Evolutionary conservation across 2,797 vertebrate species (phyloP), one percentile per base, ranked within the genome.

Genomic region (Coregonus ussuriensis): DNA sequence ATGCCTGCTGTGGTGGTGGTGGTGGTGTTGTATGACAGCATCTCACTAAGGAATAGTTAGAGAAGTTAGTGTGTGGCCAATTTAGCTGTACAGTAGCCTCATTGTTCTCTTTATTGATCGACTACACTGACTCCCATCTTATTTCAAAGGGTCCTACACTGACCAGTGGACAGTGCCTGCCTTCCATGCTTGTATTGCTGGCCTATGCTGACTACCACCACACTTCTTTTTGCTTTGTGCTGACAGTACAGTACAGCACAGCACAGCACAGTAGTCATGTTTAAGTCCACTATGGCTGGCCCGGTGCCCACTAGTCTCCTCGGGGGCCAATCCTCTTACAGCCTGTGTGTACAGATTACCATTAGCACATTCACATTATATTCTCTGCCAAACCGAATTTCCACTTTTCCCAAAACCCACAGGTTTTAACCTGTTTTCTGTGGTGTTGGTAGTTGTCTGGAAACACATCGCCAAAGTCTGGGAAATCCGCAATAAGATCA

Each of bases 261-360:
- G n/a, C 16, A 56, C 54, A 63, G 56, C 11, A 47, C 41, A 11
- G 3, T 63, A 25, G 25, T 29, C 47, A 56, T 69, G 74, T 76
- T 41, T 77, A 74, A 78, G 74, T 79, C 59, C 67, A 74, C 74
- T 65, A 9, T 52, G 37, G 71, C 81, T 72, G 71, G 75, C 76
- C 1, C 1, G 0, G 51, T 68, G 9, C 25, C 52, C 33, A 1
- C 79, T 13, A 63, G 59, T 62, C 59, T 68, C 52, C 37, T 31
- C 25, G 6, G 37, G 72, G 65, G 37, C 25, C 73, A 73, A 77
- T 81, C 67, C 77, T 74, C 75, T 77, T 59, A 66, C 29, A 41
- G 41, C 41, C 41, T 2, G 41, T 13, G 4, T 59, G 68, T 25
- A 33, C 62, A 78, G 79, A 83, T 79, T 71, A 84, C 47, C 41